Base-by-base conservation (phyloP, 2,888 invertebrate genomes). In the Biston betularia region DNA sequence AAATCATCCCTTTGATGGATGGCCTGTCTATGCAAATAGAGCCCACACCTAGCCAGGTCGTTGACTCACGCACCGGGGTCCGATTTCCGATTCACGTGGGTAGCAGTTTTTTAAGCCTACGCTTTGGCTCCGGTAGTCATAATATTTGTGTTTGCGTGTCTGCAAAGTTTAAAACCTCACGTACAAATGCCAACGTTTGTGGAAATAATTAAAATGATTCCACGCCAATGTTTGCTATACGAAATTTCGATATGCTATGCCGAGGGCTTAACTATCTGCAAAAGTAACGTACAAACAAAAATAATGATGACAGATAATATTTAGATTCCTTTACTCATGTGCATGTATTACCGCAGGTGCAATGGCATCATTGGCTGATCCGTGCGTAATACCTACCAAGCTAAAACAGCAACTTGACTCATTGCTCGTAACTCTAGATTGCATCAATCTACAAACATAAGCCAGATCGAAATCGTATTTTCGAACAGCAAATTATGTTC, bases 321-420 rank as follows among this genome's bases (percentile, higher is more conserved):
- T 33, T 49, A 11, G 24, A 6, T 33, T 35, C 24, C 9, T 46
- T 8, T 15, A 34, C 14, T 54, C 5, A 8, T 15, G 33, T n/a
- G 11, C 7, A 38, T 48, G 24, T 42, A 64, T 52, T 44, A 67
- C 58, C 53, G 71, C 75, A 75, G 74, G 73, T 77, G 74, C 72
- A 79, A 63, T 62, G 63, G 50, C 68, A 74, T 66, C 60, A 65
- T 65, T 71, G 63, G 67, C 61, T 60, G 70, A 67, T 63, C 69
- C 64, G 70, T 63, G 62, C 72, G 70, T 68, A 66, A 75, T 69
- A 67, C 54, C 35, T 11, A 55, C 52, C 42, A 34, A 33, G 73
- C 81, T 70, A 66, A 79, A 82, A 79, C 79, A 78, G 71, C 76
- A 61, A 68, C 66, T 75, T 81, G 81, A 82, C 69, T 82, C 81